Evolutionary conservation across 2,113 vertebrate genomes (phyloP), one percentile per base, ranked within the genome.

Genomic region (Myrmecophaga tridactyla): DNA sequence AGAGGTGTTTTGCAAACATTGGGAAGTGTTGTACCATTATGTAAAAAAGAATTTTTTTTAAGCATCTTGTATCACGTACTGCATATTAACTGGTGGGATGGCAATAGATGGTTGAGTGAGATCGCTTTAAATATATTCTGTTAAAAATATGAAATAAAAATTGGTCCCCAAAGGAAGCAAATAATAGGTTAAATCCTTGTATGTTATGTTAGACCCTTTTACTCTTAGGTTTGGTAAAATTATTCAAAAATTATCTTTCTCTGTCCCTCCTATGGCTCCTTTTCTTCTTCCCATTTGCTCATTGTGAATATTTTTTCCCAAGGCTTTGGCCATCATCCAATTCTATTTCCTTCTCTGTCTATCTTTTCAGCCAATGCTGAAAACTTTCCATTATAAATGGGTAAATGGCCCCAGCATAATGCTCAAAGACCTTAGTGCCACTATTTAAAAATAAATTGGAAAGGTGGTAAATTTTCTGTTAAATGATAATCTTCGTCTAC

Each of bases 91-190:
- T 63, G 94, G 29, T 51, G 62, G 88, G 48, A 63, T 23, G 82
- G 11, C 41, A 94, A 81, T 41, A 77, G 76, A 81, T 89, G 53
- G 77, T 10, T 34, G 7, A 31, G 21, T 70, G 78, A 77, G 87
- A 96, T 63, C 65, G 17, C 87, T 85, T 65, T 18, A 82, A 67
- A 85, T 72, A 87, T 83, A 92, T 51, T 86, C 13, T 94, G 39
- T n/a, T 70, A 96, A 96, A 83, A 84, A 92, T 91, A 39, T 76
- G n/a, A 94, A 56, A 27, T 96, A 4, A 82, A 87, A 93, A 90
- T 73, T 65, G 27, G 14, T 60, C 3, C 20, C 21, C 41, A 88
- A 83, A 39, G 34, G 75, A 90, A 39, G 17, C 41, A 82, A 73
- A 48, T 67, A 62, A 63, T 43, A 51, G 23, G 43, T 10, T 81